These are phyloP conservation scores for Sphaerodactylus townsendi DNA, from an alignment of 2,113 vertebrate species.

Conservation along the genomic window DNA sequence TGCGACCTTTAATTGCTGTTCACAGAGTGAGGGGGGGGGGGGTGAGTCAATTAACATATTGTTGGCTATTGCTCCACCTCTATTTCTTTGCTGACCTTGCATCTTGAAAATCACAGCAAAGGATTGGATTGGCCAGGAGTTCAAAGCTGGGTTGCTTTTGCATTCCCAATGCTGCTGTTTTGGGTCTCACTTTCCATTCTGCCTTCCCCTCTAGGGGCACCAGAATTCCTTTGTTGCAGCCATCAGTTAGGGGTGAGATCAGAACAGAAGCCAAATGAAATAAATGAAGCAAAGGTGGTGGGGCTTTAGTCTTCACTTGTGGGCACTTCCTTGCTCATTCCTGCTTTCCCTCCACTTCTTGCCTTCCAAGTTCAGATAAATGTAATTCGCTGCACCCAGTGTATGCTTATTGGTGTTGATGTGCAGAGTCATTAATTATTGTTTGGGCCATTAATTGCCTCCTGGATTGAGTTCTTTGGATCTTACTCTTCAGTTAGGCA, in stretches of 20 bases:
- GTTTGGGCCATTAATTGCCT: background rate
- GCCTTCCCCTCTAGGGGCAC: constrained; percentile 13
- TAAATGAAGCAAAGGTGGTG: no score
- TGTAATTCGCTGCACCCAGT: constrained; percentile 48
- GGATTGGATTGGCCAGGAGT: constrained; percentile 29
- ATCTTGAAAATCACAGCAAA: background rate
- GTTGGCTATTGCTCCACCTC: background rate
- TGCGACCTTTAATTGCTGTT: constrained; percentile 28
- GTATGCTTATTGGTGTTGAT: constrained; percentile 32
- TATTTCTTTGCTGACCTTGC: constrained; percentile 1
- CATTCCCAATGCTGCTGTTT: constrained; percentile 47
- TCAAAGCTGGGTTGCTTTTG: constrained; percentile 40
- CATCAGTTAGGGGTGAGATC: constrained; percentile 14
- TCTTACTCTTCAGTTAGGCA: background rate
- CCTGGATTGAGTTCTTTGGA: background rate
- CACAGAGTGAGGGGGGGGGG: background rate
- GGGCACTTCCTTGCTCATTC: constrained; percentile 43
- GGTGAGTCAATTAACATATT: constrained; percentile 21
- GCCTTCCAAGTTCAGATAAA: background rate
- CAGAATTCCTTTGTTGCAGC: constrained; percentile 54
- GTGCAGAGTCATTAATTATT: constrained; percentile 14
- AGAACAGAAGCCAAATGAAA: no score
- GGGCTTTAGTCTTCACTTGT: constrained; percentile 36
- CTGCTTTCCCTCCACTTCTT: constrained; percentile 23
- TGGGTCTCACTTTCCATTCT: constrained; percentile 7